These are phyloP conservation scores for Tangara arthus DNA, from an alignment of 2,797 vertebrate genomes.

Conservation along the genomic window DNA sequence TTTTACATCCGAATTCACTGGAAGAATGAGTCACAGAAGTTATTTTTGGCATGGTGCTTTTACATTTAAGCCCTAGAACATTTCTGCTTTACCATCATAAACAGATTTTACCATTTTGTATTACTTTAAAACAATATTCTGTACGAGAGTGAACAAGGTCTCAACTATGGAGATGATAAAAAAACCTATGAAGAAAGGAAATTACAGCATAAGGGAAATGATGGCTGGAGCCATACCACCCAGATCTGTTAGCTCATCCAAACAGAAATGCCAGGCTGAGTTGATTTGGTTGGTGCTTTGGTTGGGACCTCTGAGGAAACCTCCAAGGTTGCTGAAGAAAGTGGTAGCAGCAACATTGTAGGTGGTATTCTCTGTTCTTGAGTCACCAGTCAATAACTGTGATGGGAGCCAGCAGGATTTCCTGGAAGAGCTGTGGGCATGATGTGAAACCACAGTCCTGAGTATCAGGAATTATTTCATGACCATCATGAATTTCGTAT, in stretches of 20 bases:
- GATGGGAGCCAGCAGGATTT: not conserved
- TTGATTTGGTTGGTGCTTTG: not conserved
- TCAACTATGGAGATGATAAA: conserved; percentile 19
- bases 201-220: conserved; percentile 49
- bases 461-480: not conserved
- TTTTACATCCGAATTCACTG: not conserved
- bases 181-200: conserved; percentile 48
- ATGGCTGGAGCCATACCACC: conserved; percentile 53
- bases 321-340: not conserved
- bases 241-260: conserved; percentile 44
- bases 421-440: not conserved
- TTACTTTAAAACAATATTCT: conserved; percentile 2
- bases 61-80: not conserved
- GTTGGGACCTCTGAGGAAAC: not conserved
- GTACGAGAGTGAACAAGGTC: not conserved
- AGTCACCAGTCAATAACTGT: not conserved
- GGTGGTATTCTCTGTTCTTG: not conserved
- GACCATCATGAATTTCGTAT: not conserved
- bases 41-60: not conserved
- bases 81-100: not conserved
- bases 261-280: conserved; percentile 38
- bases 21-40: not conserved
- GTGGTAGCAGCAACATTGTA: not conserved
- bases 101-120: not conserved
- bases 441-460: not conserved